Percentiles rank a stretch among this genome's conserved stretches.
Evolutionary conservation across 2,888 invertebrate species (phyloP).

Genomic region (Cantharis lateralis): DNA sequence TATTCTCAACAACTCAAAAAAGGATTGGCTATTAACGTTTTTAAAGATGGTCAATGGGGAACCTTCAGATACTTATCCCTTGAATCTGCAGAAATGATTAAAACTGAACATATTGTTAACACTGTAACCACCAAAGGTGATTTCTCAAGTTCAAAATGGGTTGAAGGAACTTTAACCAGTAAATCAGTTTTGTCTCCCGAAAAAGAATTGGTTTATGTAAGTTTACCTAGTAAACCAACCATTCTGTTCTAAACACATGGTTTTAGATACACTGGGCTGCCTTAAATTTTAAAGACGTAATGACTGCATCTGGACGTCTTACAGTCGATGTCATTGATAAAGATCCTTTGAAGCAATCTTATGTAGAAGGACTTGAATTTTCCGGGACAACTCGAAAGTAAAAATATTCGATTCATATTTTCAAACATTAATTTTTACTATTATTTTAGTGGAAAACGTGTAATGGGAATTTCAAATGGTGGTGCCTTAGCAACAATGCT

Average conservation of each 20-base stretch:
- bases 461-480: conserved; percentile 57
- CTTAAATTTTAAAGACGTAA: conserved; percentile 94
- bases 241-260: conserved; percentile 42
- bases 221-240: neutral
- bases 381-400: conserved; percentile 56
- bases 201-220: conserved; percentile 30
- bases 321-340: conserved; percentile 77
- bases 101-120: conserved; percentile 68
- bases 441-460: conserved; percentile 59
- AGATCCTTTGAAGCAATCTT: conserved; percentile 66
- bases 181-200: neutral
- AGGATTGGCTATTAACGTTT: conserved; percentile 80
- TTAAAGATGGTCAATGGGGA: conserved; percentile 60
- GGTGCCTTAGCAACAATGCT: conserved; percentile 63
- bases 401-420: neutral
- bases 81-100: conserved; percentile 40
- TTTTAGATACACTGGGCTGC: conserved; percentile 76
- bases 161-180: conserved; percentile 64
- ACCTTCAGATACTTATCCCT: conserved; percentile 47
- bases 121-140: conserved; percentile 75
- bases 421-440: conserved; percentile 62
- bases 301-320: conserved; percentile 90
- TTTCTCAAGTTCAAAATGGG: conserved; percentile 77
- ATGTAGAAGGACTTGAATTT: conserved; percentile 71
- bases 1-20: conserved; percentile 69